These are phyloP conservation scores for Gasterosteus aculeatus DNA, from an alignment of 2,113 vertebrate genomes.

Conservation along the genomic window DNA sequence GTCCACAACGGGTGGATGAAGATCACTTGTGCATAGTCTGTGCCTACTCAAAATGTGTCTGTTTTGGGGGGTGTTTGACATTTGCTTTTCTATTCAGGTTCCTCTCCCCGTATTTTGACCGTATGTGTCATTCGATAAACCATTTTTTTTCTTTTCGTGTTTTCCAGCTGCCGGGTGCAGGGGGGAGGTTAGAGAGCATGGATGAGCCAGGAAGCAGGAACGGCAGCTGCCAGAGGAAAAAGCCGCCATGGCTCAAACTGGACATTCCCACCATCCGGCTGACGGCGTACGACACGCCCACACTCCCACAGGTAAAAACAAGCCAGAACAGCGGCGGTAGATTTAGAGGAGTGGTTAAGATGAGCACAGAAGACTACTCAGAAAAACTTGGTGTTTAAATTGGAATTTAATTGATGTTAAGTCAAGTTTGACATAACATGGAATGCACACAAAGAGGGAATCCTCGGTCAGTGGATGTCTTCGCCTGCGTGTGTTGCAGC, in stretches of 20 bases:
- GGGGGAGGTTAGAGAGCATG: slow-evolving; percentile 77
- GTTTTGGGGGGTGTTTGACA: neutral
- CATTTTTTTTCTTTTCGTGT: slow-evolving; percentile 12
- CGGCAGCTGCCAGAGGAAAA: slow-evolving; percentile 92
- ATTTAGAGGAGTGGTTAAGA: neutral
- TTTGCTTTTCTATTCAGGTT: neutral
- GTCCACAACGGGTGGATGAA: neutral
- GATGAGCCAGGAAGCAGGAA: slow-evolving; percentile 82
- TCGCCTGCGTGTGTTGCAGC: slow-evolving; percentile 53
- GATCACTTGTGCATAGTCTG: slow-evolving; percentile 7
- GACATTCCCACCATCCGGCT: slow-evolving; percentile 84
- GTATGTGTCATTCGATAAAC: too few relatives aligned
- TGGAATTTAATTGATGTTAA: neutral
- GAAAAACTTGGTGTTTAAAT: neutral
- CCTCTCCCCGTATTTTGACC: neutral
- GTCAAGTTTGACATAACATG: neutral
- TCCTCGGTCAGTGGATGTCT: slow-evolving; percentile 4
- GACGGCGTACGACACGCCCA: slow-evolving; percentile 79
- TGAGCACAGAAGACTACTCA: neutral
- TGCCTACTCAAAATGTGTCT: neutral
- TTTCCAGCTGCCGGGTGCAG: slow-evolving; percentile 76
- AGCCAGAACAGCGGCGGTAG: neutral
- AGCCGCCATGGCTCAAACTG: slow-evolving; percentile 92
- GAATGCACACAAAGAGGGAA: neutral
- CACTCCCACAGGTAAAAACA: slow-evolving; percentile 80